phyloP scores from a whole-genome alignment of 2,113 vertebrate species.

The Notarius lentiginosus region DNA sequence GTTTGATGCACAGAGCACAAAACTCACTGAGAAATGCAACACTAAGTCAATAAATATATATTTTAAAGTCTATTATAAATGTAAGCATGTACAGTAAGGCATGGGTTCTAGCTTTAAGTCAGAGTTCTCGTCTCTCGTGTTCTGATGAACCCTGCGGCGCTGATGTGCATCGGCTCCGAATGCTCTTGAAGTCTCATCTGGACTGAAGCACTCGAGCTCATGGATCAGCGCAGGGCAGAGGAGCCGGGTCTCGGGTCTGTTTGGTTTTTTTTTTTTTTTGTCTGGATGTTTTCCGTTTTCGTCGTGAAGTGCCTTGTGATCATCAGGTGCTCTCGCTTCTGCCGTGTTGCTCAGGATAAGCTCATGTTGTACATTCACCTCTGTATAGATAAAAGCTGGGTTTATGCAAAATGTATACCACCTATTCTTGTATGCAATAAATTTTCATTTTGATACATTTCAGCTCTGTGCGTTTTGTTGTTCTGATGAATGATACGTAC shows the following conservation, averaged over 20 bases:
- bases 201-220: slow-evolving; percentile 57
- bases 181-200: slow-evolving; percentile 62
- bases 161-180: not conserved
- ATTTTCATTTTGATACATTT: slow-evolving; percentile 69
- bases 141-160: slow-evolving; percentile 60
- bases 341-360: slow-evolving; percentile 44
- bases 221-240: slow-evolving; percentile 54
- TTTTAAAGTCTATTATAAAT: not conserved
- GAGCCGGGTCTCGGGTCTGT: slow-evolving; percentile 32
- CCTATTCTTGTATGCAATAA: slow-evolving; percentile 69
- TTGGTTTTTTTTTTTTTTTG: slow-evolving; percentile 43
- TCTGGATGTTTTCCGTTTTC: slow-evolving; percentile 8
- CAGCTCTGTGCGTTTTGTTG: not conserved
- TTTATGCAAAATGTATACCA: slow-evolving; percentile 70
- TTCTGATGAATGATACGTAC: no score
- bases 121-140: not conserved
- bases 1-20: not conserved
- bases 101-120: slow-evolving; percentile 3
- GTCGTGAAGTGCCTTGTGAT: slow-evolving; percentile 69
- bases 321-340: slow-evolving; percentile 57
- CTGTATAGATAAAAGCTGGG: slow-evolving; percentile 44
- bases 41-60: not conserved
- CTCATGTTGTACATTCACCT: slow-evolving; percentile 42
- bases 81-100: not conserved
- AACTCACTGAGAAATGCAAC: slow-evolving; percentile 11